Evolutionary conservation across 2,797 vertebrate species (phyloP).

Genomic region (Trematomus bernacchii): DNA sequence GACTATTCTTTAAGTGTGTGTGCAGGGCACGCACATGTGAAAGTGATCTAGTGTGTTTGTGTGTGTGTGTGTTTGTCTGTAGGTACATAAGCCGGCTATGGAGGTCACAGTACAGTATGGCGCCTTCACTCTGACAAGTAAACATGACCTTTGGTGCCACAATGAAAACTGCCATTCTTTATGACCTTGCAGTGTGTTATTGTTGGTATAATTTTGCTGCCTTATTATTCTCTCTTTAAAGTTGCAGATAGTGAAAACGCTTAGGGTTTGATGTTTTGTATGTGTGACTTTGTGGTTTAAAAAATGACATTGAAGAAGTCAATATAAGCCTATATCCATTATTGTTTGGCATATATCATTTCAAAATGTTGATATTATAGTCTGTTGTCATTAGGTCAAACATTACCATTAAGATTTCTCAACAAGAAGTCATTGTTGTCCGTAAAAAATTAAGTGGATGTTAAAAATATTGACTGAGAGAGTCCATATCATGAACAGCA

Average conservation of each 20-base stretch:
- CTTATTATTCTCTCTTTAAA: slow-evolving; percentile 59
- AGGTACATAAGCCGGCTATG: slow-evolving; percentile 74
- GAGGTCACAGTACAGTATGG: slow-evolving; percentile 86
- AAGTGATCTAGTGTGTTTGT: slow-evolving; percentile 54
- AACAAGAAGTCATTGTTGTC: background rate
- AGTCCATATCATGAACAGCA: slow-evolving; percentile 44
- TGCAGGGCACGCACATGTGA: slow-evolving; percentile 59
- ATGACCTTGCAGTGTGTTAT: slow-evolving; percentile 78
- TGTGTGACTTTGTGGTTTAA: slow-evolving; percentile 1
- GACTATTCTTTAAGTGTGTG: slow-evolving; percentile 63
- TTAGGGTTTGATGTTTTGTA: slow-evolving; percentile 18
- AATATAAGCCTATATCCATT: background rate
- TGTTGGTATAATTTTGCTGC: slow-evolving; percentile 73
- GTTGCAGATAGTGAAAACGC: slow-evolving; percentile 32
- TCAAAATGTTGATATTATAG: background rate
- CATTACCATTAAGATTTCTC: slow-evolving; percentile 1
- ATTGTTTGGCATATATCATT: background rate
- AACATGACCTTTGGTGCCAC: slow-evolving; percentile 86
- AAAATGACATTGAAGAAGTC: background rate
- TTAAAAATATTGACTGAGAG: slow-evolving; percentile 25
- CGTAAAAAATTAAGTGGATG: slow-evolving; percentile 30
- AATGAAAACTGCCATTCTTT: slow-evolving; percentile 79
- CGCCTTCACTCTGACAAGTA: slow-evolving; percentile 86
- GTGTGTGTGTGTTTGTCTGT: slow-evolving; percentile 45
- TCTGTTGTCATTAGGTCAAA: background rate